These are phyloP conservation scores for Pelosia muscerda DNA, from an alignment of 2,888 invertebrate species.

Conservation along the genomic window DNA sequence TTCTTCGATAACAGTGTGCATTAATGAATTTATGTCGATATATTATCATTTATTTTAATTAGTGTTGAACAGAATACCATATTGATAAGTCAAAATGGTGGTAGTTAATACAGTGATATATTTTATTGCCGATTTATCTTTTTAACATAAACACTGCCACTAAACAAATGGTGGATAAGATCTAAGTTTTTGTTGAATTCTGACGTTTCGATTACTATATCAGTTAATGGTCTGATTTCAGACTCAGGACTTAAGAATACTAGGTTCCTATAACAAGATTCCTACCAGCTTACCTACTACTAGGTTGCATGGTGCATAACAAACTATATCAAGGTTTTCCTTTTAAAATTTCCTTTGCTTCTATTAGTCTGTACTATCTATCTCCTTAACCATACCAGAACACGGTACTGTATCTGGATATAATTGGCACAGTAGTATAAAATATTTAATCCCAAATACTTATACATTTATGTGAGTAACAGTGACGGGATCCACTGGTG, in stretches of 20 bases:
- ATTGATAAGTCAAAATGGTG: constrained; percentile 17
- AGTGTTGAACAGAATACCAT: constrained; percentile 12
- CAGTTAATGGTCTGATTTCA: background rate
- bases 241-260: no score
- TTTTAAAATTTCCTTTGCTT: no score
- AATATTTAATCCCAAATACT: background rate
- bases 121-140: constrained; percentile 19
- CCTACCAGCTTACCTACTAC: no score
- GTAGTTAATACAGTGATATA: constrained; percentile 13
- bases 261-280: no score
- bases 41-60: constrained; percentile 28
- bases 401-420: background rate
- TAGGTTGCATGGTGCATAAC: no score
- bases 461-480: background rate
- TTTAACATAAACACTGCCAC: constrained; percentile 5
- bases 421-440: background rate
- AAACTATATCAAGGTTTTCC: no score
- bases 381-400: no score
- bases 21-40: constrained; percentile 26
- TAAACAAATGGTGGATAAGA: constrained; percentile 2
- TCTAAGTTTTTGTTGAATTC: background rate
- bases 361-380: no score
- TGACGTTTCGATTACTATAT: background rate
- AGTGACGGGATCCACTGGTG: background rate
- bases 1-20: constrained; percentile 15